phyloP scores from a whole-genome alignment of 2,888 invertebrate species.

The Idaea biselata region DNA sequence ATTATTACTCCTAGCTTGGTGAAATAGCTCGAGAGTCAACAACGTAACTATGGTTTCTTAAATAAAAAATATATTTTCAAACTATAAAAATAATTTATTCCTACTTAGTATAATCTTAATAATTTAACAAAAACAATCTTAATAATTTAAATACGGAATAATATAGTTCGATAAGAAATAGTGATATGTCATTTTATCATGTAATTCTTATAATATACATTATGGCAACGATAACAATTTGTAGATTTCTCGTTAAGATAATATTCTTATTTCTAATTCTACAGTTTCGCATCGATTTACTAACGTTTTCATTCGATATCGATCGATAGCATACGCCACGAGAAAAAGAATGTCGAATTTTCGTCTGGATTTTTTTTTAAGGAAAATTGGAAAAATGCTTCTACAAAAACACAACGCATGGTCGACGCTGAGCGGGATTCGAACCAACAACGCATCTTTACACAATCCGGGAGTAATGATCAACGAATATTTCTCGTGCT shows the following conservation, averaged over 20 bases:
- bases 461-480: too few relatives aligned
- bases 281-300: too few relatives aligned
- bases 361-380: too few relatives aligned
- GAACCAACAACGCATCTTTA: too few relatives aligned
- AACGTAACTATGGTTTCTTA: background rate
- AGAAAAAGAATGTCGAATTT: too few relatives aligned
- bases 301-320: too few relatives aligned
- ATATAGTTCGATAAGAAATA: slow-evolving; percentile 36
- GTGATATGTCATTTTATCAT: slow-evolving; percentile 45
- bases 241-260: background rate
- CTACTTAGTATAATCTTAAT: slow-evolving; percentile 9
- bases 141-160: slow-evolving; percentile 36
- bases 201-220: slow-evolving; percentile 27
- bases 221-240: slow-evolving; percentile 27
- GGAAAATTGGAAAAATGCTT: too few relatives aligned
- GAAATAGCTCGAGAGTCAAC: background rate
- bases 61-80: slow-evolving; percentile 13
- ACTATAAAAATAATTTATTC: slow-evolving; percentile 57
- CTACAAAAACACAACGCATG: too few relatives aligned
- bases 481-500: too few relatives aligned
- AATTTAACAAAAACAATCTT: slow-evolving; percentile 4
- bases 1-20: too few relatives aligned
- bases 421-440: too few relatives aligned
- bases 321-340: too few relatives aligned
- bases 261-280: background rate